phyloP scores from a whole-genome alignment of 2,888 invertebrate genomes.

The Trypoxylon attenuatum region DNA sequence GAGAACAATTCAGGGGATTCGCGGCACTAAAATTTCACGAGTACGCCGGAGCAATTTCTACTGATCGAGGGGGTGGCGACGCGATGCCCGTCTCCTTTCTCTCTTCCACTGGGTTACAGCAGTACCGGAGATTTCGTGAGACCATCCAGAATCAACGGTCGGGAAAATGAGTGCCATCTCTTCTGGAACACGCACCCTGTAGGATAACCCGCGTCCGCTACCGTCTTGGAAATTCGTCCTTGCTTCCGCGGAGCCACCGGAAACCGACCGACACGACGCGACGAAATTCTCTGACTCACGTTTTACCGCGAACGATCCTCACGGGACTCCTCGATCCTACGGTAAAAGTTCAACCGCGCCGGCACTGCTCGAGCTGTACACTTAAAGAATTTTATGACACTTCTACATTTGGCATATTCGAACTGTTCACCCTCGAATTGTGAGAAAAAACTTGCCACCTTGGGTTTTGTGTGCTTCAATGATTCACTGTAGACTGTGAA shows the following conservation, averaged over 20 bases:
- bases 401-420: too few species aligned
- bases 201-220: conserved; percentile 29
- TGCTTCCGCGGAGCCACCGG: too few species aligned
- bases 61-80: conserved; percentile 51
- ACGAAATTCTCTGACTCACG: conserved; percentile 44
- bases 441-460: too few species aligned
- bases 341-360: neutral
- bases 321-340: neutral
- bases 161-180: conserved; percentile 77
- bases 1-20: conserved; percentile 51
- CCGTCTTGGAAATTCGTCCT: conserved; percentile 44
- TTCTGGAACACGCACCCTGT: conserved; percentile 64
- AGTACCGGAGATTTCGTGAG: conserved; percentile 44
- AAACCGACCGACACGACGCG: too few species aligned
- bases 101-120: conserved; percentile 32
- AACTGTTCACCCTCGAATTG: too few species aligned
- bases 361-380: neutral
- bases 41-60: conserved; percentile 55
- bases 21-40: conserved; percentile 63
- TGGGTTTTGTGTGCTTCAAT: too few species aligned
- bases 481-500: too few species aligned
- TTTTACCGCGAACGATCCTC: conserved; percentile 10
- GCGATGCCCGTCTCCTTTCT: conserved; percentile 34
- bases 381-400: too few species aligned
- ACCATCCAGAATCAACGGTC: conserved; percentile 75